phyloP scores from a whole-genome alignment of 2,113 vertebrate species.

The Epinephelus lanceolatus region DNA sequence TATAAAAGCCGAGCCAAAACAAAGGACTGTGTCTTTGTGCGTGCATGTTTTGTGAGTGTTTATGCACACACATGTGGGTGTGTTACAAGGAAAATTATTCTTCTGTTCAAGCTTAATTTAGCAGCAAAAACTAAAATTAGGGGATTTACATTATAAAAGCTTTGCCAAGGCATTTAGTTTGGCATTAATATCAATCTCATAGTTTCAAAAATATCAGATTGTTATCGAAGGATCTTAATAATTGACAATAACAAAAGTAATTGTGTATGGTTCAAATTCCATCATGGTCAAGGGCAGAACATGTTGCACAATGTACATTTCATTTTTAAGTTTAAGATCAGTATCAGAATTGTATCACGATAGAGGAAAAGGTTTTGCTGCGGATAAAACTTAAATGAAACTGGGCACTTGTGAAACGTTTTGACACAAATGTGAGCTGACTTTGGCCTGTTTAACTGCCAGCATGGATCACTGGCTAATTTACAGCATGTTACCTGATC shows the following conservation, averaged over 20 bases:
- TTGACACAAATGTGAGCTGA: conserved; percentile 70
- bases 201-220: conserved; percentile 9
- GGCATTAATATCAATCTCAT: conserved; percentile 2
- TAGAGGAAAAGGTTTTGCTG: conserved; percentile 29
- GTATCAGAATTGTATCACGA: background rate
- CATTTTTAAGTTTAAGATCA: background rate
- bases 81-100: conserved; percentile 13
- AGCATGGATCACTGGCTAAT: conserved; percentile 67
- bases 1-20: conserved; percentile 61
- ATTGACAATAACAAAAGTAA: conserved; percentile 14
- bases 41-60: conserved; percentile 15
- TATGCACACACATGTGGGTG: background rate
- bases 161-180: conserved; percentile 11
- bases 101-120: conserved; percentile 22
- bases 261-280: background rate
- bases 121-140: conserved; percentile 16
- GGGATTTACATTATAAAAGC: background rate
- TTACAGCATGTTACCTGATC: conserved; percentile 78
- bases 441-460: conserved; percentile 60
- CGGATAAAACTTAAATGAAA: conserved; percentile 26
- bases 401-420: conserved; percentile 44
- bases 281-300: background rate
- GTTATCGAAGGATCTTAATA: background rate
- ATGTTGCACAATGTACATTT: background rate
- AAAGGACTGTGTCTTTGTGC: conserved; percentile 38